A percentile compares a stretch with the other conserved stretches of the same genome.
Evolutionary conservation across 2,113 vertebrate species (phyloP).

Genomic region (Tamias sibiricus): DNA sequence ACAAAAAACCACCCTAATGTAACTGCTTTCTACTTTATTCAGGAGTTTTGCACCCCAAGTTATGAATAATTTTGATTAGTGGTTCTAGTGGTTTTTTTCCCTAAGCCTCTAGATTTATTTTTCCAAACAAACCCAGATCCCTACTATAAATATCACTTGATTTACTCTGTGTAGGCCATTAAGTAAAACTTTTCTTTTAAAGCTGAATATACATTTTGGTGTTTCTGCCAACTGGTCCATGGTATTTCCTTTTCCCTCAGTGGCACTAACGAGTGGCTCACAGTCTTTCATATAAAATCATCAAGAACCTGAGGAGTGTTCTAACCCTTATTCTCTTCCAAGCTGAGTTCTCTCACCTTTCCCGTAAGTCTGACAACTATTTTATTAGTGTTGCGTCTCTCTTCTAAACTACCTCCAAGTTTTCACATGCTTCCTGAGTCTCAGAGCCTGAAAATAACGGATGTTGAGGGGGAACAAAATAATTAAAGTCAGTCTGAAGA

Average conservation of each 20-base stretch:
- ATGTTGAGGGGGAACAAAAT: not conserved
- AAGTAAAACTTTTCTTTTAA: slow-evolving; percentile 41
- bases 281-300: not conserved
- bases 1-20: not conserved
- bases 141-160: not conserved
- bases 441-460: slow-evolving; percentile 43
- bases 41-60: not conserved
- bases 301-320: not conserved
- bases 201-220: not conserved
- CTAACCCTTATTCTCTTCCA: slow-evolving; percentile 28
- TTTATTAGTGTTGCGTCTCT: slow-evolving; percentile 44
- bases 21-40: not conserved
- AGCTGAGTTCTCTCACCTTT: slow-evolving; percentile 16
- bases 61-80: not conserved
- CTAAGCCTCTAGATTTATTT: not conserved
- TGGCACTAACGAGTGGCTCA: not conserved
- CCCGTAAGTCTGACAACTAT: not conserved
- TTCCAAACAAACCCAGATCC: not conserved
- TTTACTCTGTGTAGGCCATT: slow-evolving; percentile 4
- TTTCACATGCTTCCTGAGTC: not conserved
- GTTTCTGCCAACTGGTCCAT: not conserved
- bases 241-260: not conserved
- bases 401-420: slow-evolving; percentile 32
- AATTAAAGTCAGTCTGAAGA: not conserved
- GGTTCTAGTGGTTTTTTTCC: not conserved